phyloP scores from a whole-genome alignment of 2,888 invertebrate species.

The Sphinx pinastri region DNA sequence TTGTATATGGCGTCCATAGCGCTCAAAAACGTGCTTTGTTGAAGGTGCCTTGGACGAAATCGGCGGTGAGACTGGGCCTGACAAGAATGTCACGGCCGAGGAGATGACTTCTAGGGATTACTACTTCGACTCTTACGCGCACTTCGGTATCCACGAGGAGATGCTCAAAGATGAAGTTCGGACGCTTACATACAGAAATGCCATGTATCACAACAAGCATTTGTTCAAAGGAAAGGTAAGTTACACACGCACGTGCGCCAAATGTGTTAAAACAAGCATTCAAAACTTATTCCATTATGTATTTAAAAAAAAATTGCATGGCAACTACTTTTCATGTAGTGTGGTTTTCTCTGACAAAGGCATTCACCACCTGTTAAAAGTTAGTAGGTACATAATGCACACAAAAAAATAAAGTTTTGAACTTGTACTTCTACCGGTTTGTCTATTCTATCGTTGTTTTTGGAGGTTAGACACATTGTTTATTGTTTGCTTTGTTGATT shows the following conservation, averaged over 20 bases:
- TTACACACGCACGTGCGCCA: conserved; percentile 1
- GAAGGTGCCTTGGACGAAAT: conserved; percentile 36
- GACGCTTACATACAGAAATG: conserved; percentile 98
- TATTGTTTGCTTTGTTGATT: conserved; percentile 10
- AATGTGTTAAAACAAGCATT: background rate
- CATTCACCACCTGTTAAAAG: background rate
- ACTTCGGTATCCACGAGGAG: conserved; percentile 99
- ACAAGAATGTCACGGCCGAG: conserved; percentile 87
- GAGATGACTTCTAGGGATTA: conserved; percentile 99
- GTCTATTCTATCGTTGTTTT: background rate
- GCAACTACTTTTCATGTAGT: background rate
- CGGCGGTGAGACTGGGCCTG: conserved; percentile 63
- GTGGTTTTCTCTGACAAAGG: background rate
- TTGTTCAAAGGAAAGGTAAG: conserved; percentile 93
- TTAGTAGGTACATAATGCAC: background rate
- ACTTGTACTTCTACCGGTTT: background rate
- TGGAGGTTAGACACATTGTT: conserved; percentile 16
- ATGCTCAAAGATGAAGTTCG: conserved; percentile 99
- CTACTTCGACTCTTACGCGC: conserved; percentile 99
- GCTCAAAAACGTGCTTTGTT: conserved; percentile 71
- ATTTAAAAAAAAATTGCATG: background rate
- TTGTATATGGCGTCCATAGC: conserved; percentile 34
- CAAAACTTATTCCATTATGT: background rate
- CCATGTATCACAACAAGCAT: conserved; percentile 99
- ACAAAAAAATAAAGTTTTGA: no score